phyloP scores from a whole-genome alignment of 2,113 vertebrate species.

The Syngnathus scovelli region DNA sequence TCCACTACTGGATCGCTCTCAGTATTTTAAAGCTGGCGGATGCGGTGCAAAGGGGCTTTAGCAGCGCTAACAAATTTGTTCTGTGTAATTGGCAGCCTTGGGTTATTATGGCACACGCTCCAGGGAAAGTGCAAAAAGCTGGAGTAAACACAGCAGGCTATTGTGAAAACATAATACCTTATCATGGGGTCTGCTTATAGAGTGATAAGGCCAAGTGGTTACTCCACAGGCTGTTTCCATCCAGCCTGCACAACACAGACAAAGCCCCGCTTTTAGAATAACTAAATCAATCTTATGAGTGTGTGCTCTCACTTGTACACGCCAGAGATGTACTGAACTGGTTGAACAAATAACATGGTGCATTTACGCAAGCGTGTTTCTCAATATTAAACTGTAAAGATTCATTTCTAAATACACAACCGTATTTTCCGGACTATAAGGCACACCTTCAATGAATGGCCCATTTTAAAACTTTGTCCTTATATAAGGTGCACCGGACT shows the following conservation, averaged over 20 bases:
- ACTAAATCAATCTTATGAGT: constrained; percentile 42
- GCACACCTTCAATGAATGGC: no score
- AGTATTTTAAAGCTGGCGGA: constrained; percentile 23
- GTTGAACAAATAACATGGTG: neutral
- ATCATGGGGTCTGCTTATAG: constrained; percentile 48
- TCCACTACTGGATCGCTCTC: constrained; percentile 14
- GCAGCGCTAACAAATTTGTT: constrained; percentile 27
- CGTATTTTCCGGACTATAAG: no score
- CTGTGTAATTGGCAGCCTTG: constrained; percentile 45
- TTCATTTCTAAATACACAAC: no score
- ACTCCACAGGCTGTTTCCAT: constrained; percentile 43
- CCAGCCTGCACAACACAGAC: constrained; percentile 41
- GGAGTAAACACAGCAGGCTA: constrained; percentile 49
- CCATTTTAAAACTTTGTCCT: no score
- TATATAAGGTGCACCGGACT: no score
- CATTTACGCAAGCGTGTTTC: neutral
- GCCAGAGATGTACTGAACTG: constrained; percentile 7
- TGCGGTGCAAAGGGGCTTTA: constrained; percentile 30
- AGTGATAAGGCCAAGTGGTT: constrained; percentile 56
- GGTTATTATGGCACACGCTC: constrained; percentile 37
- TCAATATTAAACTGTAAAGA: no score
- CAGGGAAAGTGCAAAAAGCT: constrained; percentile 45
- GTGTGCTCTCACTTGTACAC: neutral
- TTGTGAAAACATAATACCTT: constrained; percentile 56
- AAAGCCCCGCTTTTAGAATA: constrained; percentile 54